phyloP scores from a whole-genome alignment of 1,140 invertebrate genomes.

The Pinna nobilis region DNA sequence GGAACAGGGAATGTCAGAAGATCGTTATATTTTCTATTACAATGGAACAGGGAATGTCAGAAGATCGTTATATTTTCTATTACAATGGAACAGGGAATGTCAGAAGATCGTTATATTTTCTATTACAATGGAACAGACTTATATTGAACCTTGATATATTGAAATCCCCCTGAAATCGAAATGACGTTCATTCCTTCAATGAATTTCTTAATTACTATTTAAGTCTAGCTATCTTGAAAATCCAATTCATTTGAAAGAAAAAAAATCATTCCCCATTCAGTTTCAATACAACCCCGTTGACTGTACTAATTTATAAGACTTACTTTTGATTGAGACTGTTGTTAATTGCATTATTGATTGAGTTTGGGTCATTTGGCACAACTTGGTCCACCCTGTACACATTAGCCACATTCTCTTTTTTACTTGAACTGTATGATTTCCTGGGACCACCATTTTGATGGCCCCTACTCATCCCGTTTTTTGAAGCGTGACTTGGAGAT shows the following conservation, averaged over 20 bases:
- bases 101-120: too few relatives aligned
- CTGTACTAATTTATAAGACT: neutral
- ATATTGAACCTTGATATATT: too few relatives aligned
- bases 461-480: conserved; percentile 67
- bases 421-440: conserved; percentile 55
- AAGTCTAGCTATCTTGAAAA: too few relatives aligned
- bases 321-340: conserved; percentile 43
- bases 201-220: too few relatives aligned
- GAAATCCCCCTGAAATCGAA: too few relatives aligned
- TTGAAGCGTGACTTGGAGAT: conserved; percentile 60
- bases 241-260: neutral
- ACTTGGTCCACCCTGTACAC: conserved; percentile 80
- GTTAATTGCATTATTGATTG: conserved; percentile 79
- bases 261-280: neutral
- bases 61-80: too few relatives aligned
- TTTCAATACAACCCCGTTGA: neutral
- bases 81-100: too few relatives aligned
- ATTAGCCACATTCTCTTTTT: conserved; percentile 71
- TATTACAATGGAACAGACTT: too few relatives aligned
- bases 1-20: too few relatives aligned
- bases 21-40: too few relatives aligned
- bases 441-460: conserved; percentile 54
- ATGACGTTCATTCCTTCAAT: too few relatives aligned
- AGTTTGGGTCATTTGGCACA: conserved; percentile 78
- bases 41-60: too few relatives aligned